Evolutionary conservation across 1,140 invertebrate genomes (phyloP).

Genomic region (Uloborus diversus): DNA sequence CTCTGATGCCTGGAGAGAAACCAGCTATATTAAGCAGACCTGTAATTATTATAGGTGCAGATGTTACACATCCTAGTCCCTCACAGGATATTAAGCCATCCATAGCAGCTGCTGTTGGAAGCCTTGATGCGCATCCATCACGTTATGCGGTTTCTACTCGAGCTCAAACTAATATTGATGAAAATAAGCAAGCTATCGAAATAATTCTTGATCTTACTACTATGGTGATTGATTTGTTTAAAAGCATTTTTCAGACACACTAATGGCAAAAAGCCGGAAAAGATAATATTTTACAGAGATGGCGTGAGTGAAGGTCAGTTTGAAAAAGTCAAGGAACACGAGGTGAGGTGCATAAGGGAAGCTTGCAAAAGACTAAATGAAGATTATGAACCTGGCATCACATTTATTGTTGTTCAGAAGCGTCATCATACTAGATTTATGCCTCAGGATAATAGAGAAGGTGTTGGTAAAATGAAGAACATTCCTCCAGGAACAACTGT

Average conservation of each 20-base stretch:
- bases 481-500: conserved; percentile 87
- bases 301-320: conserved; percentile 69
- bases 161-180: conserved; percentile 53
- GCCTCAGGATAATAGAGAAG: conserved; percentile 57
- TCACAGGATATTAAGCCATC: conserved; percentile 68
- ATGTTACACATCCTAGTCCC: conserved; percentile 82
- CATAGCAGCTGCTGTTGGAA: conserved; percentile 76
- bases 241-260: conserved; percentile 57
- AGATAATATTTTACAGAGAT: conserved; percentile 67
- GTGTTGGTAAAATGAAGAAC: conserved; percentile 68
- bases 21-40: conserved; percentile 64
- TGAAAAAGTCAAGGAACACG: conserved; percentile 60
- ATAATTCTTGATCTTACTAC: conserved; percentile 71
- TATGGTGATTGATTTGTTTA: conserved; percentile 74
- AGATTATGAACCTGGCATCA: conserved; percentile 58
- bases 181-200: conserved; percentile 45
- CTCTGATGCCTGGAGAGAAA: conserved; percentile 36
- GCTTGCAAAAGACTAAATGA: conserved; percentile 65
- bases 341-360: conserved; percentile 56
- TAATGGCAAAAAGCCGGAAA: conserved; percentile 59
- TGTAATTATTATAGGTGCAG: conserved; percentile 82
- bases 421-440: conserved; percentile 58
- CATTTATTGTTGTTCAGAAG: conserved; percentile 60
- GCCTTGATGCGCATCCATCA: conserved; percentile 49
- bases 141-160: conserved; percentile 55